Conservation (phyloP, 2,888 invertebrate species). For the Clusia tigrina region DNA sequence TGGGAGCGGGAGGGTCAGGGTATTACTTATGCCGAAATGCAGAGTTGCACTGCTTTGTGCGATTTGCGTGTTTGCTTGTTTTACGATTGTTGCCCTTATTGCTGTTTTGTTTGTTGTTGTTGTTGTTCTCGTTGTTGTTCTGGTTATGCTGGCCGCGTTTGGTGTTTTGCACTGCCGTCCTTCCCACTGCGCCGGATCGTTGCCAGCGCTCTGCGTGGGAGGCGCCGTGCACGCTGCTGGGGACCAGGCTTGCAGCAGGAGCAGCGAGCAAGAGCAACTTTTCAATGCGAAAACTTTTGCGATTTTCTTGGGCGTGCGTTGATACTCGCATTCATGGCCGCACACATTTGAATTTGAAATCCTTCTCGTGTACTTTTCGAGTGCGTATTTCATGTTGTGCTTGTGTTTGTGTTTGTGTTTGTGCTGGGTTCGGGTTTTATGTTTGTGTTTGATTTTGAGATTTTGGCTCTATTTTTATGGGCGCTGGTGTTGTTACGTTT, state of each 20-base stretch:
- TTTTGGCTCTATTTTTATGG: neutral
- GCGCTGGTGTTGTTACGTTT: too few species aligned
- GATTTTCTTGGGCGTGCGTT: constrained; percentile 50
- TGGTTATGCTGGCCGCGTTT: neutral
- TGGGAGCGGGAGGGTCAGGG: too few species aligned
- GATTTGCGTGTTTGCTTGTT: neutral
- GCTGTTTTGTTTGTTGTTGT: neutral
- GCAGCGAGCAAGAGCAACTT: constrained; percentile 12
- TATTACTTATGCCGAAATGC: neutral
- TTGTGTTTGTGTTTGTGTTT: constrained; percentile 28
- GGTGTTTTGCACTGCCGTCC: neutral
- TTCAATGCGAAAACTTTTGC: constrained; percentile 54
- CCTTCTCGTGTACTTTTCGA: neutral
- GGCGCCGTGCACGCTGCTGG: neutral
- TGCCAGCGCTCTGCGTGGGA: neutral
- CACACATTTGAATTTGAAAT: constrained; percentile 18
- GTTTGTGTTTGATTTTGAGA: neutral
- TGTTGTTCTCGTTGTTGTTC: too few species aligned
- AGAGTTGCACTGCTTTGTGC: neutral
- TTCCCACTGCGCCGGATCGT: neutral
- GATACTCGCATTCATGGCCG: constrained; percentile 1
- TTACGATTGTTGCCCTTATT: neutral
- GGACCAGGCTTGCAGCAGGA: neutral
- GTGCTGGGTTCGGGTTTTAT: neutral
- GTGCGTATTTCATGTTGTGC: constrained; percentile 7